These are phyloP conservation scores for Aphidius colemani DNA, from an alignment of 2,888 invertebrate genomes.

Conservation along the genomic window DNA sequence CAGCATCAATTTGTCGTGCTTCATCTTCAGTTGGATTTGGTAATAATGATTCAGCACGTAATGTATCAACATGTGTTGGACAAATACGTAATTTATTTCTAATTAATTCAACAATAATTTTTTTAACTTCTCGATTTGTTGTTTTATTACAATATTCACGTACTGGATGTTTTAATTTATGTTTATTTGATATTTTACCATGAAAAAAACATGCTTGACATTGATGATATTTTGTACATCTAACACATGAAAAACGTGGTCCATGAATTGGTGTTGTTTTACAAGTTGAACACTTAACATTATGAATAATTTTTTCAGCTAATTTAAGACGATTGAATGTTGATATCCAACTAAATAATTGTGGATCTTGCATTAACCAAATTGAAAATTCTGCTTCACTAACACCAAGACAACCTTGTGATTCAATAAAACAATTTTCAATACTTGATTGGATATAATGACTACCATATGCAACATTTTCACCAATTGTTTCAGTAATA, in stretches of 20 bases:
- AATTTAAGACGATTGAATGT: slow-evolving; percentile 68
- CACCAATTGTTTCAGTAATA: slow-evolving; percentile 68
- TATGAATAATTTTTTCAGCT: slow-evolving; percentile 67
- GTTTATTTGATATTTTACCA: slow-evolving; percentile 66
- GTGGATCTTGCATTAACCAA: slow-evolving; percentile 72
- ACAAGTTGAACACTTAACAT: slow-evolving; percentile 68
- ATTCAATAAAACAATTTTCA: slow-evolving; percentile 76
- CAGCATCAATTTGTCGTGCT: slow-evolving; percentile 45
- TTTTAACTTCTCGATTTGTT: slow-evolving; percentile 53
- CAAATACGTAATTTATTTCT: slow-evolving; percentile 56
- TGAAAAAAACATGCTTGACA: slow-evolving; percentile 73
- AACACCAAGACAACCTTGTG: slow-evolving; percentile 72
- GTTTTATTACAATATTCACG: slow-evolving; percentile 67
- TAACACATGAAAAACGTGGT: slow-evolving; percentile 68
- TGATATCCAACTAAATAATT: slow-evolving; percentile 70
- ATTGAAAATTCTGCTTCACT: slow-evolving; percentile 69
- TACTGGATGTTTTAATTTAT: slow-evolving; percentile 70
- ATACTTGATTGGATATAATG: slow-evolving; percentile 70
- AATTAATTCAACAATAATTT: slow-evolving; percentile 54
- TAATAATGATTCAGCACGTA: slow-evolving; percentile 26
- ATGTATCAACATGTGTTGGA: slow-evolving; percentile 41
- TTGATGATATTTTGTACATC: slow-evolving; percentile 69
- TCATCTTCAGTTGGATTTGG: slow-evolving; percentile 45
- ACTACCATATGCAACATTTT: slow-evolving; percentile 67
- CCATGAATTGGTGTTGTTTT: slow-evolving; percentile 66